These are phyloP conservation scores for Drosophila littoralis DNA, from an alignment of 1,140 invertebrate species.

Conservation along the genomic window DNA sequence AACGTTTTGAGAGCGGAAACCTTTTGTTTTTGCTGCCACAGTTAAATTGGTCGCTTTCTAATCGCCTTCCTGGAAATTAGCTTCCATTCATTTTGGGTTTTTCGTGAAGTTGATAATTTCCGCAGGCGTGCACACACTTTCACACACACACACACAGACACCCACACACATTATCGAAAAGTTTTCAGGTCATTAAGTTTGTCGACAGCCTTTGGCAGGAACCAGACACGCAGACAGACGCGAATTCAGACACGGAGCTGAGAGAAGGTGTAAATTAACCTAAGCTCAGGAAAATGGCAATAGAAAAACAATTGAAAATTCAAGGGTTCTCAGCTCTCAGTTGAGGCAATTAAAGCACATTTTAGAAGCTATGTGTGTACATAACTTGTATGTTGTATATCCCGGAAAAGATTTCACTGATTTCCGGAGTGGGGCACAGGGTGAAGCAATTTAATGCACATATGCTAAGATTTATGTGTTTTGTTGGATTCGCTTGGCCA, in stretches of 20 bases:
- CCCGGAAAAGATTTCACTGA: conserved; percentile 17
- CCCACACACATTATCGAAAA: conserved; percentile 75
- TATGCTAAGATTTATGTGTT: conserved; percentile 82
- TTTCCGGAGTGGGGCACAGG: neutral
- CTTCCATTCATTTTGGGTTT: conserved; percentile 48
- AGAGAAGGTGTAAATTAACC: conserved; percentile 49
- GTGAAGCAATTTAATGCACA: conserved; percentile 75
- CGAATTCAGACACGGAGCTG: neutral
- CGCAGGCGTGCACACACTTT: conserved; percentile 43
- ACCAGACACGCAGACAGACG: conserved; percentile 23
- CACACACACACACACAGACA: conserved; percentile 23
- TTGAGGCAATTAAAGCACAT: conserved; percentile 62
- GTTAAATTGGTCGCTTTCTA: conserved; percentile 57
- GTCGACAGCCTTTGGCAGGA: conserved; percentile 52
- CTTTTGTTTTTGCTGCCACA: conserved; percentile 37
- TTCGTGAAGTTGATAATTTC: conserved; percentile 77
- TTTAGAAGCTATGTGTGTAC: conserved; percentile 7
- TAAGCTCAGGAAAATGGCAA: conserved; percentile 34
- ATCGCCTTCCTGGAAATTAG: conserved; percentile 74
- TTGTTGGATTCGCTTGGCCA: conserved; percentile 62
- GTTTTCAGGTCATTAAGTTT: conserved; percentile 83
- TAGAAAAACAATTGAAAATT: conserved; percentile 80
- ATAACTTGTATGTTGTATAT: conserved; percentile 4
- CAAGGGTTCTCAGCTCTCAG: conserved; percentile 25
- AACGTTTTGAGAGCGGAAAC: conserved; percentile 25